Evolutionary conservation across 2,888 invertebrate species (phyloP).

Genomic region (Apeira syringaria): DNA sequence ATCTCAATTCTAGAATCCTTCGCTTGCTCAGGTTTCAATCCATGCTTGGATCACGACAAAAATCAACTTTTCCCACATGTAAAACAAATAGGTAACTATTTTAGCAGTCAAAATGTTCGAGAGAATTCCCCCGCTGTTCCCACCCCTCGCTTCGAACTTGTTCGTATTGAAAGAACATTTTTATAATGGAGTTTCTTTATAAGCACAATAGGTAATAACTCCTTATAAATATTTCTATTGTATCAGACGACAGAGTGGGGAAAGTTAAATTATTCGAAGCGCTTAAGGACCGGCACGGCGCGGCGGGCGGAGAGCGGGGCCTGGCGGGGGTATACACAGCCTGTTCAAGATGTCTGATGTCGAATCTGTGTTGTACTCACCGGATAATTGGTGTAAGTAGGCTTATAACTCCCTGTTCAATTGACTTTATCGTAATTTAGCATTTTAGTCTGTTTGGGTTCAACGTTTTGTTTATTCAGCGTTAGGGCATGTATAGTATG

Average conservation of each 20-base stretch:
- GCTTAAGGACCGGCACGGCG: neutral
- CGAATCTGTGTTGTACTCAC: neutral
- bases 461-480: too few species aligned
- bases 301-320: neutral
- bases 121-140: neutral
- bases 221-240: slow-evolving; percentile 3
- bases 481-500: too few species aligned
- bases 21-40: too few species aligned
- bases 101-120: neutral
- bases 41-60: too few species aligned
- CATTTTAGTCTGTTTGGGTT: too few species aligned
- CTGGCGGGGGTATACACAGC: neutral
- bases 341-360: neutral
- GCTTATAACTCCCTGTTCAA: neutral
- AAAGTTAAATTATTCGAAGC: slow-evolving; percentile 1
- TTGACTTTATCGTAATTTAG: neutral
- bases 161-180: neutral
- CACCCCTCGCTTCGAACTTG: neutral
- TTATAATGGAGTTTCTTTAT: neutral
- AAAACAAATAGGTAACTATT: too few species aligned
- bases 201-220: slow-evolving; percentile 1
- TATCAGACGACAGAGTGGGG: neutral
- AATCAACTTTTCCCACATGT: too few species aligned
- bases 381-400: slow-evolving; percentile 1
- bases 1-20: too few species aligned